Conservation (phyloP, 2,113 vertebrate genomes). For the Megaceryle torquata region DNA sequence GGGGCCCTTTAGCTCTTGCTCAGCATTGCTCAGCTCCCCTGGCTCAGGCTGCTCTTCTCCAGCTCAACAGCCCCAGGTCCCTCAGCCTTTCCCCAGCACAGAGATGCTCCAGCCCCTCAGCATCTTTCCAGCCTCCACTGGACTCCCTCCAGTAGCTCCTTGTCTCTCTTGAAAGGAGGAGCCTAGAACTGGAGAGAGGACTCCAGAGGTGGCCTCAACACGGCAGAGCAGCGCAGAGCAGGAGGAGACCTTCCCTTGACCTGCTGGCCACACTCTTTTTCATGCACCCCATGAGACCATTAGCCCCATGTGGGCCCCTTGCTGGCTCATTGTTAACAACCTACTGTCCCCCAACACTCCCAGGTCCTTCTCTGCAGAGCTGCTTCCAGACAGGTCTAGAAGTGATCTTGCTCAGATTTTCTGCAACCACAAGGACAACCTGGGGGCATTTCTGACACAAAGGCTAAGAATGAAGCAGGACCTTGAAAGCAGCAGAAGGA, state of each 20-base stretch:
- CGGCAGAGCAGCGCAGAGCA: not conserved
- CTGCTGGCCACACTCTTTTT: not conserved
- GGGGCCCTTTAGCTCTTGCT: too few relatives aligned
- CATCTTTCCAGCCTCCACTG: too few relatives aligned
- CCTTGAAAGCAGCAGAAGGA: not conserved
- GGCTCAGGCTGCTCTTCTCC: too few relatives aligned
- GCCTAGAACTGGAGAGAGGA: not conserved
- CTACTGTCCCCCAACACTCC: not conserved
- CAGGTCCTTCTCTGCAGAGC: not conserved
- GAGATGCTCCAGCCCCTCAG: too few relatives aligned
- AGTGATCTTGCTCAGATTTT: not conserved
- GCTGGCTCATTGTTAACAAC: not conserved
- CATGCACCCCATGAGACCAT: not conserved
- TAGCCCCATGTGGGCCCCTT: not conserved
- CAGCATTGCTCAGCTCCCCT: too few relatives aligned
- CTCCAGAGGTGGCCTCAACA: not conserved
- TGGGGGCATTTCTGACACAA: not conserved
- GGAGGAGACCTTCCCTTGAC: not conserved
- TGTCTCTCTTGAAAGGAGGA: not conserved
- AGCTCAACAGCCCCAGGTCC: too few relatives aligned
- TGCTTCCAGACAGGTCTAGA: not conserved
- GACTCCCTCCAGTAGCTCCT: not conserved
- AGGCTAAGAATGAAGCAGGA: rapidly evolving
- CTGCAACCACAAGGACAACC: not conserved
- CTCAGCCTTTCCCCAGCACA: too few relatives aligned